Percentiles rank a stretch among this genome's conserved stretches.
These are phyloP conservation scores for Synergus japonicus DNA, from an alignment of 2,888 invertebrate genomes.

Conservation along the genomic window DNA sequence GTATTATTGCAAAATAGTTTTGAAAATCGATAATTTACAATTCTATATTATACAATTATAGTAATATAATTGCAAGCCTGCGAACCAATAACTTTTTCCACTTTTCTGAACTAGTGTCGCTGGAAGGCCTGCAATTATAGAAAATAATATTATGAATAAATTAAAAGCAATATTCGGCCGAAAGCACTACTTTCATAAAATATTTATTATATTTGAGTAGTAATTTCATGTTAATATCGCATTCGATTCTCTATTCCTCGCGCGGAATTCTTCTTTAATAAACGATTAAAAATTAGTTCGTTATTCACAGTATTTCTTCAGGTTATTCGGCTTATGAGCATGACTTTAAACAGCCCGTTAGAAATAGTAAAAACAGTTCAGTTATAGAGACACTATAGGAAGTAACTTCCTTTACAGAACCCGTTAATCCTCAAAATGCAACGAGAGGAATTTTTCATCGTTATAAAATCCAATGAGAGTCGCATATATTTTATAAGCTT, in stretches of 20 bases:
- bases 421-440: slow-evolving; percentile 11
- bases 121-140: no score
- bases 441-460: not conserved
- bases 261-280: not conserved
- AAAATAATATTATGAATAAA: no score
- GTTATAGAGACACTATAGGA: slow-evolving; percentile 21
- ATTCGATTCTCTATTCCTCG: not conserved
- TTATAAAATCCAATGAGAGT: not conserved
- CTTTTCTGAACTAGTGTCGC: no score
- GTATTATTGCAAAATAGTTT: not conserved
- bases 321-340: slow-evolving; percentile 40
- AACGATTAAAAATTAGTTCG: slow-evolving; percentile 17
- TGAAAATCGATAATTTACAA: not conserved
- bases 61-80: no score
- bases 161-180: no score
- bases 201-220: no score
- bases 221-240: no score
- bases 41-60: not conserved
- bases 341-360: slow-evolving; percentile 26
- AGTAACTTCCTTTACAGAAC: slow-evolving; percentile 10
- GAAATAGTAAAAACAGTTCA: slow-evolving; percentile 39
- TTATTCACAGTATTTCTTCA: slow-evolving; percentile 8
- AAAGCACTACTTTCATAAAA: no score
- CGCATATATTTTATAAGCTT: not conserved
- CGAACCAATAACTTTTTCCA: no score